Evolutionary conservation across 2,888 invertebrate species (phyloP).

Genomic region (Malachius bipustulatus): DNA sequence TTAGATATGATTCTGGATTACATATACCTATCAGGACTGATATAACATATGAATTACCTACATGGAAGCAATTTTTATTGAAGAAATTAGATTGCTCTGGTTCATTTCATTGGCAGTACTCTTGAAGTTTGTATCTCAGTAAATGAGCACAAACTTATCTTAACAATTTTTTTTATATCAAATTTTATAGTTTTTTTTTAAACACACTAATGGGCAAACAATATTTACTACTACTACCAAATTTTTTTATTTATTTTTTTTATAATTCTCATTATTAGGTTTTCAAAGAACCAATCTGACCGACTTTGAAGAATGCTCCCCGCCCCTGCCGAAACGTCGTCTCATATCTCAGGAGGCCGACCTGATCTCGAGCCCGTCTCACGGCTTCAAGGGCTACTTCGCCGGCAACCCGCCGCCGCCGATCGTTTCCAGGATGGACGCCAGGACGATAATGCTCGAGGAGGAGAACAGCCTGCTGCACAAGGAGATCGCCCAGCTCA

Average conservation of each 20-base stretch:
- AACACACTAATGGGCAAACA: too few relatives aligned
- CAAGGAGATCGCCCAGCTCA: constrained; percentile 55
- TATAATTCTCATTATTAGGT: background rate
- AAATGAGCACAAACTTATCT: too few relatives aligned
- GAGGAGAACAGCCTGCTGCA: constrained; percentile 57
- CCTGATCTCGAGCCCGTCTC: constrained; percentile 15
- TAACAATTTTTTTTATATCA: too few relatives aligned
- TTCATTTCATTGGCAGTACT: too few relatives aligned
- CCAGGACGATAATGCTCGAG: constrained; percentile 42
- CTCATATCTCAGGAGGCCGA: constrained; percentile 26
- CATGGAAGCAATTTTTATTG: background rate
- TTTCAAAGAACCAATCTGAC: too few relatives aligned
- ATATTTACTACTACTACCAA: too few relatives aligned
- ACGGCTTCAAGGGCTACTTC: constrained; percentile 33
- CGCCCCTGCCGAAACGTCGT: constrained; percentile 32
- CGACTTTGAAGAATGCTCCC: constrained; percentile 30
- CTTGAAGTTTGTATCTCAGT: too few relatives aligned
- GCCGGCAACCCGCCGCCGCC: constrained; percentile 33
- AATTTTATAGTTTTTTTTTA: too few relatives aligned
- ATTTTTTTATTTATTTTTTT: too few relatives aligned
- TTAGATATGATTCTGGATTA: too few relatives aligned
- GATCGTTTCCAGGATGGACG: constrained; percentile 30
- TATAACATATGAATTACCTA: background rate
- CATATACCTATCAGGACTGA: too few relatives aligned
- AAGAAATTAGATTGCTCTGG: too few relatives aligned